Evolutionary conservation across 2,888 invertebrate species (phyloP).

Genomic region (Chelonus formosanus): DNA sequence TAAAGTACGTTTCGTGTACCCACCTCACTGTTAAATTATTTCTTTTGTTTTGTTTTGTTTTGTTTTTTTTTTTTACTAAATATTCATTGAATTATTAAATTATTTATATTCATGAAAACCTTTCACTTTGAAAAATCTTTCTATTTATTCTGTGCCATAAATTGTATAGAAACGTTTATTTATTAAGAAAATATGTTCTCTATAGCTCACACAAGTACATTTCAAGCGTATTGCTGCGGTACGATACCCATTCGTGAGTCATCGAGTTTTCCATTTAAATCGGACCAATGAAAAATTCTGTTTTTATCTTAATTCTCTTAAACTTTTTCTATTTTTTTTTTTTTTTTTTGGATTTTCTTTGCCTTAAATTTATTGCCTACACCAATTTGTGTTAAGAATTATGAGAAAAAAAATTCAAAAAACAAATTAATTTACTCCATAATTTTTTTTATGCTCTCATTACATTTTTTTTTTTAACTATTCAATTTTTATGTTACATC

Average conservation of each 20-base stretch:
- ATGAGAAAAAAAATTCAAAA: too few species aligned
- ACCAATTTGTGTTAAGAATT: background rate
- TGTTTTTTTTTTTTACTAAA: conserved; percentile 21
- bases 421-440: too few species aligned
- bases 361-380: background rate
- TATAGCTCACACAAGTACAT: conserved; percentile 35
- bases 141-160: conserved; percentile 30
- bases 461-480: too few species aligned
- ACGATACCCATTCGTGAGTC: conserved; percentile 1
- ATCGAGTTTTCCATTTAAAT: background rate
- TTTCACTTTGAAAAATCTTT: conserved; percentile 25
- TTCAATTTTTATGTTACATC: too few species aligned
- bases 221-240: conserved; percentile 21
- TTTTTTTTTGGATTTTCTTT: background rate
- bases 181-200: conserved; percentile 58
- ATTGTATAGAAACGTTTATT: conserved; percentile 37
- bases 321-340: conserved; percentile 11
- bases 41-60: conserved; percentile 30
- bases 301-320: conserved; percentile 9
- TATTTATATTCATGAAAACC: conserved; percentile 24
- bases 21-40: conserved; percentile 33
- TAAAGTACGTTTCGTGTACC: conserved; percentile 39
- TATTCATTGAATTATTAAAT: background rate
- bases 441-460: too few species aligned
- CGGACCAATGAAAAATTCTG: conserved; percentile 9